These are phyloP conservation scores for Thalassarche chlororhynchos DNA, from an alignment of 2,113 vertebrate genomes.

Conservation along the genomic window DNA sequence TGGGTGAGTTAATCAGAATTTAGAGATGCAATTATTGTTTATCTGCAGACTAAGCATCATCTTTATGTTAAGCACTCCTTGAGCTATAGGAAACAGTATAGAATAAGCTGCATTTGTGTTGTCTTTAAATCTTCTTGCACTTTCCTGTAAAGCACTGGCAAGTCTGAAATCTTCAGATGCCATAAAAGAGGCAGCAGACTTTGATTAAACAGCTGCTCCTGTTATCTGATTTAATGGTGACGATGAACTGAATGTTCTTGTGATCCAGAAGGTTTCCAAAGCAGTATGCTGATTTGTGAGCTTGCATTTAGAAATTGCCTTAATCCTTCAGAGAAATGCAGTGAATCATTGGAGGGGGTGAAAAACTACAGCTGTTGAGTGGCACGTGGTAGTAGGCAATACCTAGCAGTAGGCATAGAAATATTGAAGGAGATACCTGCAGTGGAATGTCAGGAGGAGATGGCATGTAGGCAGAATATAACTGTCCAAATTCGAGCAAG, in stretches of 20 bases:
- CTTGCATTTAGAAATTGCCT: conserved; percentile 5
- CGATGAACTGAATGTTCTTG: neutral
- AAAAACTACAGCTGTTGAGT: neutral
- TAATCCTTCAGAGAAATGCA: neutral
- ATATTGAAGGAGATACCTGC: neutral
- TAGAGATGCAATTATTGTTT: neutral
- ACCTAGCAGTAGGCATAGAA: neutral
- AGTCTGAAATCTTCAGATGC: neutral
- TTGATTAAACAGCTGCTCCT: neutral
- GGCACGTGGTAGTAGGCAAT: neutral
- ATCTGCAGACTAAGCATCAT: neutral
- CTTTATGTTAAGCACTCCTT: neutral
- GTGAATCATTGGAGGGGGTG: neutral
- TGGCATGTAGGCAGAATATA: neutral
- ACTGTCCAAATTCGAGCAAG: neutral
- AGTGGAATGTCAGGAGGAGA: neutral
- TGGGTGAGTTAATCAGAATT: neutral
- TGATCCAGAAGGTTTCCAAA: conserved; percentile 23
- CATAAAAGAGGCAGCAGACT: neutral
- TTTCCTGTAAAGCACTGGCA: neutral
- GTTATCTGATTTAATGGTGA: conserved; percentile 1
- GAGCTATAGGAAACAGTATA: neutral
- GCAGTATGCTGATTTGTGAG: neutral
- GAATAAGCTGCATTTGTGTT: neutral
- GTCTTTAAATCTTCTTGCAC: neutral